Base-by-base conservation (phyloP, 2,797 vertebrate species). In the Mallotus villosus region DNA sequence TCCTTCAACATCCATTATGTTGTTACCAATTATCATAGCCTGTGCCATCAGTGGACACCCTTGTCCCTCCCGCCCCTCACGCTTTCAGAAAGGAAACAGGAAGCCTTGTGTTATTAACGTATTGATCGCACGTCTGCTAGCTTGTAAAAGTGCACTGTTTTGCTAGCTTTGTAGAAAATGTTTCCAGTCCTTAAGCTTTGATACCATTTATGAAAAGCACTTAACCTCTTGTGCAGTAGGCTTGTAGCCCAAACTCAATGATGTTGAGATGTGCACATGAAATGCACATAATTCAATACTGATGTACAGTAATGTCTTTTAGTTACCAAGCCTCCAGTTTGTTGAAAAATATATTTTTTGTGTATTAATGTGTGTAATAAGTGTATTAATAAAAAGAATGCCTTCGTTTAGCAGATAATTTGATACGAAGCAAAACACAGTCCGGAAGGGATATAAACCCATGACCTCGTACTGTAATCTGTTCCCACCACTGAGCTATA, bases 81-180 rank as follows among this genome's bases (percentile, higher is more conserved):
- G 58, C n/a, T 59, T 59, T 59, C 22, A 59, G 22, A n/a, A 19
- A n/a, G 1, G 81, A 79, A 72, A 68, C 78, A 69, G 59, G 72
- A 87, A 86, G 78, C 90, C 92, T 92, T 88, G 90, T 82, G 73
- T 85, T 78, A 85, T 91, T 85, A 88, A 81, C 64, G 71, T 88
- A 92, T 92, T 82, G 88, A 92, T 86, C 21, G 57, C 41, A 71
- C 78, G 59, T 46, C 24, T 64, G 29, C 69, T 64, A 17, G 72
- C 71, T 74, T 72, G 25, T 14, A 46, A 74, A 70, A 74, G 70
- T 19, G 3, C 22, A 34, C 51, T 22, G 29, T 66, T 68, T 71
- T 72, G 16, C 37, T 16, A 73, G 53, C 1, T 61, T 70, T 24
- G 64, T 66, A 51, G 46, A 67, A 51, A 51, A 67, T 29, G 3